phyloP scores from a whole-genome alignment of 2,113 vertebrate genomes.

The Fulmarus glacialis region DNA sequence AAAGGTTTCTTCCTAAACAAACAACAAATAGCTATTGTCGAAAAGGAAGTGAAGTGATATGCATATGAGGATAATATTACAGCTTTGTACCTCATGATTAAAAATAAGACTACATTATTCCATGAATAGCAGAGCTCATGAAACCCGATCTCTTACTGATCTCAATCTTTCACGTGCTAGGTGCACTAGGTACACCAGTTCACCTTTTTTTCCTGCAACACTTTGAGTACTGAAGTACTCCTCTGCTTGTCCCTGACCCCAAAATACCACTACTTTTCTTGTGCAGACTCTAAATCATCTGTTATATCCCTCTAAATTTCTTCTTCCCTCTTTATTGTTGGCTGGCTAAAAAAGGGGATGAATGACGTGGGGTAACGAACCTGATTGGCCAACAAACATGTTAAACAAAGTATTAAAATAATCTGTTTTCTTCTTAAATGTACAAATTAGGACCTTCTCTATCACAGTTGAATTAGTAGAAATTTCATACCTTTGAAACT shows the following conservation, averaged over 20 bases:
- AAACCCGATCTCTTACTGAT: neutral
- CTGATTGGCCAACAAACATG: neutral
- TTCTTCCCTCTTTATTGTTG: neutral
- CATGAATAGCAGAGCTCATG: neutral
- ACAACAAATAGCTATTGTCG: neutral
- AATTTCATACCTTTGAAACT: neutral
- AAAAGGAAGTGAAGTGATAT: neutral
- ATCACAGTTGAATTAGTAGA: neutral
- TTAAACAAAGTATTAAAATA: neutral
- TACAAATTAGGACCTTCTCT: neutral
- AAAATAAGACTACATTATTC: neutral
- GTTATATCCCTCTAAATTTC: neutral
- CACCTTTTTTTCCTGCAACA: neutral
- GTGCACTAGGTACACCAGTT: rapidly evolving
- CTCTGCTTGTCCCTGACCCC: neutral
- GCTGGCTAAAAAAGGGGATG: neutral
- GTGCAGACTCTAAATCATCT: neutral
- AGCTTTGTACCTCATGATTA: neutral
- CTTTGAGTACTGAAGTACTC: neutral
- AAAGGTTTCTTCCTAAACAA: neutral
- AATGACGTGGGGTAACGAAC: neutral
- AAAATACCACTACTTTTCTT: neutral
- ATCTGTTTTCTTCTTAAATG: neutral
- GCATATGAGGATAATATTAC: neutral
- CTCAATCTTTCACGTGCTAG: rapidly evolving